phyloP scores from a whole-genome alignment of 2,113 vertebrate genomes.

The Carassius carassius region DNA sequence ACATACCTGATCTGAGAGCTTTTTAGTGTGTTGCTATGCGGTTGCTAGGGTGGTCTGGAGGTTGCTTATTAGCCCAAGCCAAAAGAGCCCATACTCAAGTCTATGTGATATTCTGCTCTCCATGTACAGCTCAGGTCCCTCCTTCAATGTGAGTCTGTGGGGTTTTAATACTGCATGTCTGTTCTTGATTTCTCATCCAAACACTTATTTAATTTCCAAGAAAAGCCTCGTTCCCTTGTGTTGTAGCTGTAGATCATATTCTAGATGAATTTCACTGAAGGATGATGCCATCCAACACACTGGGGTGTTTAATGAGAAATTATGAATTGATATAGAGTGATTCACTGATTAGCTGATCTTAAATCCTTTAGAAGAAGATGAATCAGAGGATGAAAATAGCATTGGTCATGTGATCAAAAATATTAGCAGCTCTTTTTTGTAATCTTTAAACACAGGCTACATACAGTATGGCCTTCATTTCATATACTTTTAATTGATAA shows the following conservation, averaged over 20 bases:
- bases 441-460: background rate
- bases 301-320: conserved; percentile 15
- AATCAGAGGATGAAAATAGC: background rate
- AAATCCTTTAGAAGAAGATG: background rate
- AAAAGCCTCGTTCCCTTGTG: background rate
- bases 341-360: conserved; percentile 11
- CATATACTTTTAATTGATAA: background rate
- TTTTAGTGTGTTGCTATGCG: background rate
- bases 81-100: background rate
- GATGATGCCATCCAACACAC: conserved; percentile 10
- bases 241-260: conserved; percentile 15
- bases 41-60: conserved; percentile 8
- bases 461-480: background rate
- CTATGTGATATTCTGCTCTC: background rate
- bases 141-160: background rate
- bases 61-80: background rate
- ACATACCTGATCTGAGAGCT: background rate
- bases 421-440: background rate
- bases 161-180: background rate
- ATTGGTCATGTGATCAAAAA: background rate
- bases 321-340: conserved; percentile 5
- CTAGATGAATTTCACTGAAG: background rate
- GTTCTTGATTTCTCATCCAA: background rate
- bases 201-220: background rate
- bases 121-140: background rate